These are phyloP conservation scores for Nesidiocoris tenuis DNA, from an alignment of 2,888 invertebrate species.

Conservation along the genomic window DNA sequence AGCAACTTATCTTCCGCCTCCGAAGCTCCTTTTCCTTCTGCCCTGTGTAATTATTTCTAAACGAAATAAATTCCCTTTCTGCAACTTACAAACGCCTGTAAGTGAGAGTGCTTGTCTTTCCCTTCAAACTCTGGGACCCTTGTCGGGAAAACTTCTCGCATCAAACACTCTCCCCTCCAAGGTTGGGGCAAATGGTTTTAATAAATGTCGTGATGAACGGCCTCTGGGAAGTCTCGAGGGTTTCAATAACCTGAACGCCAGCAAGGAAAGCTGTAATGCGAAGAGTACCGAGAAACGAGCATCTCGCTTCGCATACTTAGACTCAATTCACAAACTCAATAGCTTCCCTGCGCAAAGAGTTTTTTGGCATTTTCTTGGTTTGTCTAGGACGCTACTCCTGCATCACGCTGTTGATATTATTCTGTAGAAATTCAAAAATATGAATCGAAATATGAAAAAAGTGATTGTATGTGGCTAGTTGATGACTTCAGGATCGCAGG, in stretches of 20 bases:
- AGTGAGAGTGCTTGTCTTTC: conserved; percentile 9
- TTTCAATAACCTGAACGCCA: not conserved
- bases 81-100: conserved; percentile 32
- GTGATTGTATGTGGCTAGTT: too few relatives aligned
- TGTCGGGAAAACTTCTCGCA: conserved; percentile 27
- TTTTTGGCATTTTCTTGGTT: not conserved
- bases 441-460: not conserved
- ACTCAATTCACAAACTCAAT: not conserved
- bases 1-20: conserved; percentile 36
- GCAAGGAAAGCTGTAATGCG: not conserved
- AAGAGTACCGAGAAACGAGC: not conserved
- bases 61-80: conserved; percentile 41
- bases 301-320: not conserved
- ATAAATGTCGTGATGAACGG: conserved; percentile 15
- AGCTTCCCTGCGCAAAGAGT: not conserved
- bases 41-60: conserved; percentile 38
- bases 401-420: too few relatives aligned
- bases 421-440: too few relatives aligned
- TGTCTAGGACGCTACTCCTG: not conserved
- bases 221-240: not conserved
- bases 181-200: conserved; percentile 30
- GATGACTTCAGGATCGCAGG: too few relatives aligned
- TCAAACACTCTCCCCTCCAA: conserved; percentile 28
- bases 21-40: conserved; percentile 17
- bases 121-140: conserved; percentile 10